Evolutionary conservation across 2,888 invertebrate species (phyloP).

Genomic region (Thalpophila matura): DNA sequence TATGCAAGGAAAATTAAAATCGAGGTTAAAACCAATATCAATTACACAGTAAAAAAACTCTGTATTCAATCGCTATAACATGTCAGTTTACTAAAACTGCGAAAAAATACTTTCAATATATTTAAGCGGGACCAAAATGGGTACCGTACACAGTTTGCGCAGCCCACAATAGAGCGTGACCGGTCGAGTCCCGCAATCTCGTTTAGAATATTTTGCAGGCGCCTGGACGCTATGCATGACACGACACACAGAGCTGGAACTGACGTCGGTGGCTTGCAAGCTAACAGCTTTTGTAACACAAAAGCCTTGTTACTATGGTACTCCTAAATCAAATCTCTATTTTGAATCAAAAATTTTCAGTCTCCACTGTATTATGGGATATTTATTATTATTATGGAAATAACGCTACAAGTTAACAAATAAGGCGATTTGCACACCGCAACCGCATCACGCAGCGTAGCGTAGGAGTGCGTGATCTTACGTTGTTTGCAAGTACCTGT

Average conservation of each 20-base stretch:
- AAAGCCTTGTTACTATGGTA: slow-evolving; percentile 21
- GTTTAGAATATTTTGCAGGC: slow-evolving; percentile 49
- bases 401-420: too few relatives aligned
- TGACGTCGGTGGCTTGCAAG: slow-evolving; percentile 42
- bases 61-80: neutral
- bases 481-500: too few relatives aligned
- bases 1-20: neutral
- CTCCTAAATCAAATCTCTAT: slow-evolving; percentile 33
- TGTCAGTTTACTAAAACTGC: slow-evolving; percentile 7
- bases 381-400: too few relatives aligned
- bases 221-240: slow-evolving; percentile 43
- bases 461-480: too few relatives aligned
- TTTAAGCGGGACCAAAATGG: slow-evolving; percentile 8
- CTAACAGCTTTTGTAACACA: slow-evolving; percentile 41
- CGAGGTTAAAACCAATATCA: neutral
- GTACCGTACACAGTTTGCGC: slow-evolving; percentile 16
- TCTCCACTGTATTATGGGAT: too few relatives aligned
- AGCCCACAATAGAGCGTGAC: slow-evolving; percentile 41
- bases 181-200: slow-evolving; percentile 44
- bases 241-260: slow-evolving; percentile 25
- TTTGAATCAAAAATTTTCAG: neutral
- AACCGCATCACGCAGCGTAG: too few relatives aligned
- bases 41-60: neutral
- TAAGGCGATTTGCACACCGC: too few relatives aligned
- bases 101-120: slow-evolving; percentile 20